Evolutionary conservation across 2,113 vertebrate genomes (phyloP), one percentile per base, ranked within the genome.

Genomic region (Pelusios castaneus): DNA sequence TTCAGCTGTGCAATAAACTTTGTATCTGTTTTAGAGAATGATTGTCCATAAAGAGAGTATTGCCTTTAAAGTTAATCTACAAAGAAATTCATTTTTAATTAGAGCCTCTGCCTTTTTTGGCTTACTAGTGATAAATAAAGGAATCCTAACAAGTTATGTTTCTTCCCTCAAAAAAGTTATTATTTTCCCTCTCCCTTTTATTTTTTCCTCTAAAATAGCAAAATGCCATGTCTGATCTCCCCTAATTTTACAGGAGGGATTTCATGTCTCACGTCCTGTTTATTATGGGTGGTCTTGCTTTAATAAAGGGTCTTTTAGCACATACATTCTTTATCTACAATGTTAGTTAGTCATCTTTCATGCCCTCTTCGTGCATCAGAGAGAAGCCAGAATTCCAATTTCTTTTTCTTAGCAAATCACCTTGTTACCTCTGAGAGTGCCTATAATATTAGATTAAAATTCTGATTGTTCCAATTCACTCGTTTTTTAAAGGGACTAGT

Each of bases 401-500:
- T 70, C 5, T 70, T 89, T 78, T 27, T 63, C 3, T 88, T 93
- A 51, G 11, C 17, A 43, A 54, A 27, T 38, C 34, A 70, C 8
- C n/a, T 63, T 63, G 31, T 14, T 63, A 31, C 6, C 9, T 14
- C 0, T 19, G 17, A 6, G 12, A 10, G 34, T 82, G 56, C 86
- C 91, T 81, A 2, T 63, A 90, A 54, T 49, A 8, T 1, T 76
- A 58, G 7, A 58, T 29, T 83, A 73, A 85, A 76, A 76, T 90
- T 87, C 29, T 91, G 4, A 2, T 85, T 78, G 91, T 96, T 79
- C 93, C 89, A 67, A 49, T 54, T 58, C 0, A 13, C 60, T 43
- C 51, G 91, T 97, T 91, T 94, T 98, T 97, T 82, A 85, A 97
- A 99, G 99, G 99, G 99, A 77, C 96, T 98, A 93, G 97, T 98